Evolutionary conservation across 2,113 vertebrate species (phyloP).

Genomic region (Centropus unirufus): DNA sequence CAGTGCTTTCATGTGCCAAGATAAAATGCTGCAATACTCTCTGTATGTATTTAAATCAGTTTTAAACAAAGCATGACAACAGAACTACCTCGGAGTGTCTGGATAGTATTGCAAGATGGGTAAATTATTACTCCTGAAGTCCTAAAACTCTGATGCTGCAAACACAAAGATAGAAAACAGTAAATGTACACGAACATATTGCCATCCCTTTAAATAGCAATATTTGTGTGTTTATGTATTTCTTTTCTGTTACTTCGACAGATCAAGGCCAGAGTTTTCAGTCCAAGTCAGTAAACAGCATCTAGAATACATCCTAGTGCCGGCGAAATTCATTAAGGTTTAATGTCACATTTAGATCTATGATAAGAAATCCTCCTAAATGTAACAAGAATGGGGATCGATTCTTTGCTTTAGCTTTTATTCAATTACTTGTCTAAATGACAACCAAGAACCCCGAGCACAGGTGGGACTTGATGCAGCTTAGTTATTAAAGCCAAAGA

Average conservation of each 20-base stretch:
- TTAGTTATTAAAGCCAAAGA: slow-evolving; percentile 36
- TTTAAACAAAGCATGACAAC: neutral
- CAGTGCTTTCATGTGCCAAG: neutral
- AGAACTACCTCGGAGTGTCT: neutral
- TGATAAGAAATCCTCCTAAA: neutral
- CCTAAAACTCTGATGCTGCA: neutral
- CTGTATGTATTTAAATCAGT: neutral
- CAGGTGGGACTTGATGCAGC: neutral
- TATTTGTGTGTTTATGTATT: neutral
- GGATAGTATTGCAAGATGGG: neutral
- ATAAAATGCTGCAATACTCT: neutral
- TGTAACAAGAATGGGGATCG: neutral
- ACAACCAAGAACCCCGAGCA: neutral
- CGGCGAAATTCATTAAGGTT: neutral
- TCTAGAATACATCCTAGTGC: neutral
- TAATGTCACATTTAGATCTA: slow-evolving; percentile 20
- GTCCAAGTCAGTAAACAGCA: neutral
- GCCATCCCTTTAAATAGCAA: neutral
- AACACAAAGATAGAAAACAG: neutral
- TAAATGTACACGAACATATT: neutral
- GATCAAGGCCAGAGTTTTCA: neutral
- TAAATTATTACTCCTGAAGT: neutral
- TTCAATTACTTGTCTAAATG: slow-evolving; percentile 30
- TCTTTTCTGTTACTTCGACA: neutral
- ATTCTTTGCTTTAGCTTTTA: slow-evolving; percentile 30